These are phyloP conservation scores for Ranitomeya variabilis DNA, from an alignment of 2,113 vertebrate genomes.

Conservation along the genomic window DNA sequence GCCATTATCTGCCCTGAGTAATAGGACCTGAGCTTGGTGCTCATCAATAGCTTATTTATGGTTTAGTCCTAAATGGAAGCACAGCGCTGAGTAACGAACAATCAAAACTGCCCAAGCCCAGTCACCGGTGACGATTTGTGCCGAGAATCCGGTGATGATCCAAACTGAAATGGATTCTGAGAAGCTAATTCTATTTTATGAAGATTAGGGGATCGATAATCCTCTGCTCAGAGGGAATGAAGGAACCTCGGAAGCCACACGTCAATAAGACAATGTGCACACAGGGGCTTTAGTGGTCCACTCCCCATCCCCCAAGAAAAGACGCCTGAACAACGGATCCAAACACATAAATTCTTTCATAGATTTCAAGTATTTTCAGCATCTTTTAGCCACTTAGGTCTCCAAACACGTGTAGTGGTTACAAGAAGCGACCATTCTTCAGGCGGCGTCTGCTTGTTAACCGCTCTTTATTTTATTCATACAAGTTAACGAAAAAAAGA, in stretches of 20 bases:
- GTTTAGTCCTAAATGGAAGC: not conserved
- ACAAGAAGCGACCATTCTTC: too few relatives aligned
- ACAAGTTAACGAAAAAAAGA: too few relatives aligned
- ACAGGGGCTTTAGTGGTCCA: too few relatives aligned
- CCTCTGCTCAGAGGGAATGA: not conserved
- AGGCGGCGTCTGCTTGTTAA: too few relatives aligned
- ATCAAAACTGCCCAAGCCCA: not conserved
- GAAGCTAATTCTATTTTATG: not conserved
- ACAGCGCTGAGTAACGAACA: not conserved
- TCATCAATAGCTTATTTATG: not conserved
- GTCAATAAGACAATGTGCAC: too few relatives aligned
- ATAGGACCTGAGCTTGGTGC: not conserved
- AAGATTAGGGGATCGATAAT: not conserved
- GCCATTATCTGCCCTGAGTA: not conserved
- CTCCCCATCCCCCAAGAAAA: too few relatives aligned
- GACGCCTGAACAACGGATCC: too few relatives aligned
- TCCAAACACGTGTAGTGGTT: too few relatives aligned
- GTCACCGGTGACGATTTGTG: not conserved
- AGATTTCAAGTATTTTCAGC: too few relatives aligned
- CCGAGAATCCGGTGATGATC: not conserved
- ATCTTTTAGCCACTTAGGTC: too few relatives aligned
- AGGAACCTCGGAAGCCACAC: not conserved
- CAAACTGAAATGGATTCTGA: not conserved
- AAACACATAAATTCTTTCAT: too few relatives aligned
- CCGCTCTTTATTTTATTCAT: too few relatives aligned